A percentile compares a stretch with the other conserved stretches of the same genome.
Conservation (phyloP, 2,888 invertebrate species). For the Drosophila monieri region DNA sequence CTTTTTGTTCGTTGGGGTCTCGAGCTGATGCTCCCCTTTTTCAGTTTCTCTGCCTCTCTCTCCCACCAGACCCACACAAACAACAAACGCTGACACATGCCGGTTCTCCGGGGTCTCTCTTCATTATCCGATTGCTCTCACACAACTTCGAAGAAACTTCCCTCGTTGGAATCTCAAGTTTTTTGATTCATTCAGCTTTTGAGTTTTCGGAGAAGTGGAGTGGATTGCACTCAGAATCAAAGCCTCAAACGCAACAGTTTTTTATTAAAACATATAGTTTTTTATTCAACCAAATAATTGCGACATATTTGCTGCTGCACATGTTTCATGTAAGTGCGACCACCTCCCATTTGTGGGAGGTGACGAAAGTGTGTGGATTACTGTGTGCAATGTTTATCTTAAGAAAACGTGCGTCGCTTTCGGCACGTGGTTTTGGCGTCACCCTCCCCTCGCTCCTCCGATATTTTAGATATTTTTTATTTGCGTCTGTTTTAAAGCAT, state of each 20-base stretch:
- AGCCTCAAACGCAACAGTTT: conserved; percentile 6
- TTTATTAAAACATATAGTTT: conserved; percentile 12
- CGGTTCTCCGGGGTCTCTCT: conserved; percentile 11
- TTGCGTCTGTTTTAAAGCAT: conserved; percentile 62
- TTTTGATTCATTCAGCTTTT: conserved; percentile 56
- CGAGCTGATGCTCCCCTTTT: conserved; percentile 22
- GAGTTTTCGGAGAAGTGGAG: conserved; percentile 67
- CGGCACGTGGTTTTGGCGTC: conserved; percentile 63
- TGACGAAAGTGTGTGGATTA: conserved; percentile 2
- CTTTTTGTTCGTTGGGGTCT: conserved; percentile 9
- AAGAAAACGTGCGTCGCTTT: conserved; percentile 48
- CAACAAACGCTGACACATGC: conserved; percentile 19
- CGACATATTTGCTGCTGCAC: conserved; percentile 56
- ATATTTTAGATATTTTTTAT: conserved; percentile 14
- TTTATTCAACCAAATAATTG: conserved; percentile 37
- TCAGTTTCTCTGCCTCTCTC: conserved; percentile 4
- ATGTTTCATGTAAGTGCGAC: conserved; percentile 70
- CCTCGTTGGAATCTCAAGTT: conserved; percentile 2
- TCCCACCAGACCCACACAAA: conserved; percentile 11
- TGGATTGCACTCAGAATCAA: conserved; percentile 51
- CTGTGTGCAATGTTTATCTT: conserved; percentile 27
- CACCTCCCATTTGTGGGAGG: background rate
- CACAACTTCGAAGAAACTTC: conserved; percentile 39
- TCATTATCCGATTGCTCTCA: conserved; percentile 20
- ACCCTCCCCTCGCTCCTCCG: conserved; percentile 1